Percentiles rank a stretch among this genome's conserved stretches.
Evolutionary conservation across 2,888 invertebrate genomes (phyloP).

Genomic region (Drosophila tanythrix): DNA sequence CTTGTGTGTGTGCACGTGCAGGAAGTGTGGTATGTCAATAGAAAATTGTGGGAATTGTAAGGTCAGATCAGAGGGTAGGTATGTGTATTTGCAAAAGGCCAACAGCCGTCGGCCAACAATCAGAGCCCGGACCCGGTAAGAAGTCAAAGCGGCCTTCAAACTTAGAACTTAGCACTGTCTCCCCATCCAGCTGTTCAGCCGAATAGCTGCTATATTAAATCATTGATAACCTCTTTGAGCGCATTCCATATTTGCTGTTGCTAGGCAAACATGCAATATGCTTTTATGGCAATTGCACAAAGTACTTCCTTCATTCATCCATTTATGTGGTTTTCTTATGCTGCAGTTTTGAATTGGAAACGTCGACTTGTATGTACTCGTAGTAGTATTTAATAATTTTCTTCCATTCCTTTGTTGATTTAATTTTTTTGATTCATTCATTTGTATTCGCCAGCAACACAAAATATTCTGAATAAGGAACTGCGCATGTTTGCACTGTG

Average conservation of each 20-base stretch:
- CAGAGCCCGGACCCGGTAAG: constrained; percentile 1
- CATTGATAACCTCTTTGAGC: constrained; percentile 2
- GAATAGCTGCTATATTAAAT: background rate
- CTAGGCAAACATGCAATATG: background rate
- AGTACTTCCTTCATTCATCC: background rate
- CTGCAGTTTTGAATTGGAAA: background rate
- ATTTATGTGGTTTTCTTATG: background rate
- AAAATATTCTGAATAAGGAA: background rate
- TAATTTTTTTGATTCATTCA: background rate
- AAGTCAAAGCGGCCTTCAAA: constrained; percentile 3
- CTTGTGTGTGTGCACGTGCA: background rate
- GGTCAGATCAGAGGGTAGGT: background rate
- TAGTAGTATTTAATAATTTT: background rate
- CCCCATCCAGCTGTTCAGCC: background rate
- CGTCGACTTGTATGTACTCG: too few relatives aligned
- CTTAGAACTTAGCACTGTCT: background rate
- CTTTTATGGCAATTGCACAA: constrained; percentile 3
- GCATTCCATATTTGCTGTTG: constrained; percentile 4
- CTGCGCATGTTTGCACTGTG: background rate
- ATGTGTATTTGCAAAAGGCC: constrained; percentile 4
- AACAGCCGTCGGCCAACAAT: constrained; percentile 10
- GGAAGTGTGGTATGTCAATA: constrained; percentile 6
- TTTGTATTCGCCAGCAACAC: too few relatives aligned
- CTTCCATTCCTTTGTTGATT: too few relatives aligned
- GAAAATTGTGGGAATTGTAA: background rate